Evolutionary conservation across 2,797 vertebrate species (phyloP), one percentile per base, ranked within the genome.

Genomic region (Australoheros facetus): DNA sequence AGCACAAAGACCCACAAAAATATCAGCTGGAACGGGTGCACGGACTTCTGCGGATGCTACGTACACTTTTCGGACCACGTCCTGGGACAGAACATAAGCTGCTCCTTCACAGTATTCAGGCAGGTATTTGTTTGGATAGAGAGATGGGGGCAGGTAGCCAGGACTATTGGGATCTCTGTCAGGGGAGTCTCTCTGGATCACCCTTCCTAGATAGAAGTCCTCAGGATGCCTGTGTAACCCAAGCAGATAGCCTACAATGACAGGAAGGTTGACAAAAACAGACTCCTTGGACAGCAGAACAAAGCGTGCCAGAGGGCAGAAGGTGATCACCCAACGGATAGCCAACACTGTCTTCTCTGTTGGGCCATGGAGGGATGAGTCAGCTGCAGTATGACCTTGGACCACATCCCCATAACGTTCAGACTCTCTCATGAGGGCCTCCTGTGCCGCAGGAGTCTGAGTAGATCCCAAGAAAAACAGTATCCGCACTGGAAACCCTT

Each of bases 1-100:
- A 9, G 97, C 96, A 77, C 97, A 98, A 53, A 98, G 87, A 0
- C 98, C 97, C 13, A 98, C 86, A 7, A 97, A 97, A 2, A 96
- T 76, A 1, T 97, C 97, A 0, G 96, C 88, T 3, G 95, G 94
- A 19, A 97, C 74, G 0, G 88, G 87, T 13, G 91, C 28, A 0
- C 85, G 81, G n/a, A 95, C 91, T 5, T 85, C 91, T 34, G 88
- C 77, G 3, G 97, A 95, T 0, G 96, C 95, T 4, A 98, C 90
- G 0, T 94, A 97, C 16, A 98, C 95, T 92, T 98, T 98, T n/a
- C 96, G 91, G 23, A 96, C 95, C 2, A 97, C 97, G 1, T 97
- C 96, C 83, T 97, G 97, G 3, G 98, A 98, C 17, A 98, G 21
- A 66, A 98, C 85, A 7, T 97, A 97, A 0, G 96, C 95, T 0